Percentiles rank a stretch among this genome's conserved stretches.
These are phyloP conservation scores for Sisor rabdophorus DNA, from an alignment of 2,113 vertebrate genomes.

Conservation along the genomic window DNA sequence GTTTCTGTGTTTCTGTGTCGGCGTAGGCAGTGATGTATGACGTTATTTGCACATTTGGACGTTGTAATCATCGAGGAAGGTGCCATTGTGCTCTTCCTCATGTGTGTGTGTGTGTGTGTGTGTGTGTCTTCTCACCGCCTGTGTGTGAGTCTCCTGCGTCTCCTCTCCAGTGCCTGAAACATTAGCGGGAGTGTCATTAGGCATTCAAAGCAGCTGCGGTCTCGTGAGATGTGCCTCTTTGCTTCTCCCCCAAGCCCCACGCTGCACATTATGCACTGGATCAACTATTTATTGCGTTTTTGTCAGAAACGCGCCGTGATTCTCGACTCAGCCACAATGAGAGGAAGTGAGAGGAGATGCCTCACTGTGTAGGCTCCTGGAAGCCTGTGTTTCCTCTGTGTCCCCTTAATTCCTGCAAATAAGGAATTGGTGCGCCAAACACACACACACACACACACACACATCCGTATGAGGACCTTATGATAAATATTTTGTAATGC, in stretches of 20 bases:
- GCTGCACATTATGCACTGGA: constrained; percentile 72
- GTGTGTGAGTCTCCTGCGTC: constrained; percentile 53
- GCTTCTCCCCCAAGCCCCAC: constrained; percentile 64
- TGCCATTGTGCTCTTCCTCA: constrained; percentile 24
- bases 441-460: not conserved
- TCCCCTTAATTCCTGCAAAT: not conserved
- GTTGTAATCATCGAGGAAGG: constrained; percentile 30
- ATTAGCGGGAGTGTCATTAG: constrained; percentile 73
- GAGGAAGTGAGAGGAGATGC: constrained; percentile 52
- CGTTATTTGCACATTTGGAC: constrained; percentile 46
- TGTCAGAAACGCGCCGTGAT: constrained; percentile 64
- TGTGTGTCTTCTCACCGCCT: constrained; percentile 51
- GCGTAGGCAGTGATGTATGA: constrained; percentile 31
- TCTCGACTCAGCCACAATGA: constrained; percentile 61
- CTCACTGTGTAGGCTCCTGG: constrained; percentile 46
- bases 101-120: not conserved
- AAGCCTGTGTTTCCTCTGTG: constrained; percentile 43
- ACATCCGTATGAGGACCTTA: not conserved
- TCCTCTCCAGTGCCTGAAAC: constrained; percentile 61
- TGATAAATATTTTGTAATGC: not conserved
- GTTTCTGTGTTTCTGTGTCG: constrained; percentile 37
- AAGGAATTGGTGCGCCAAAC: not conserved
- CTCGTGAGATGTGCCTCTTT: constrained; percentile 68
- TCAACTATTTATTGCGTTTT: constrained; percentile 77
- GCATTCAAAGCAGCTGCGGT: constrained; percentile 73